Evolutionary conservation across 2,113 vertebrate genomes (phyloP).

Genomic region (Podiceps cristatus): DNA sequence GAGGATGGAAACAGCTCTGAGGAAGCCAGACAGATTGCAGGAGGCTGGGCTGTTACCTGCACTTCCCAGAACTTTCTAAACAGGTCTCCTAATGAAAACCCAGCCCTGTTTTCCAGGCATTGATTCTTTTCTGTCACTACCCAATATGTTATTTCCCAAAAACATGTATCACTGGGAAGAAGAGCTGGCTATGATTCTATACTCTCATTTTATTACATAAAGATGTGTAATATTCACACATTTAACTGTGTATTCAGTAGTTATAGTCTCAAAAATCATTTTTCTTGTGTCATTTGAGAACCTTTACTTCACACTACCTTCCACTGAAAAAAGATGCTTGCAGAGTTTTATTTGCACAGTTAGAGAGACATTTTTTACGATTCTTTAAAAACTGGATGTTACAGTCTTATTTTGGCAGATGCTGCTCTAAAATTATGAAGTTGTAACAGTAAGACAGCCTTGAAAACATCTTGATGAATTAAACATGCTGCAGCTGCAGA

Average conservation of each 20-base stretch:
- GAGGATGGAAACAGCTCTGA: background rate
- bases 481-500: constrained; percentile 75
- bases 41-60: background rate
- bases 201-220: background rate
- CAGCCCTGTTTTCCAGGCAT: background rate
- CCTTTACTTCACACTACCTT: background rate
- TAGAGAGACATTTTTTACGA: constrained; percentile 32
- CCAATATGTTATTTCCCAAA: background rate
- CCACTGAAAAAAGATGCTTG: background rate
- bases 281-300: background rate
- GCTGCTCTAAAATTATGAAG: constrained; percentile 60
- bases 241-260: background rate
- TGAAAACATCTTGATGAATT: constrained; percentile 72
- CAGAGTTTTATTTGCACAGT: constrained; percentile 29
- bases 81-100: background rate
- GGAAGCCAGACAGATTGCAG: background rate
- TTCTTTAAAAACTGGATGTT: constrained; percentile 54
- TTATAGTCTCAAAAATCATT: background rate
- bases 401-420: constrained; percentile 65
- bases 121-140: background rate
- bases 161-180: background rate
- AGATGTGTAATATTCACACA: background rate
- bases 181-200: background rate
- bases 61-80: background rate
- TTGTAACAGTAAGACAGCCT: constrained; percentile 50